A percentile compares a stretch with the other conserved stretches of the same genome.
These are phyloP conservation scores for Lysandra bellargus DNA, from an alignment of 2,888 invertebrate genomes.

Conservation along the genomic window DNA sequence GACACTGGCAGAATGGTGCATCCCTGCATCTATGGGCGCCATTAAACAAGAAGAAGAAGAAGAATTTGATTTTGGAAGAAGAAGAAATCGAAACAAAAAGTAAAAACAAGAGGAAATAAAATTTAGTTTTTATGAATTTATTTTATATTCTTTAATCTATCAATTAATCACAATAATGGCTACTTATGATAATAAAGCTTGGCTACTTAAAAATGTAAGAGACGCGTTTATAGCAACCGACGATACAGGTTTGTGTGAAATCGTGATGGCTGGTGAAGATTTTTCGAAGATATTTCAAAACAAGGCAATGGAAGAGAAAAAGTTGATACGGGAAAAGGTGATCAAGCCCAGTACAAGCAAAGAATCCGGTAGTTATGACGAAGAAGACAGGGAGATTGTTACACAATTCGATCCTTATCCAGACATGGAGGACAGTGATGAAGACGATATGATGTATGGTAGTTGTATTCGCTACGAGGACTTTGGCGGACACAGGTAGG, in stretches of 20 bases:
- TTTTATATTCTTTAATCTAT: neutral
- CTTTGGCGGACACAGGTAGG: slow-evolving; percentile 78
- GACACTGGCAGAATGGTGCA: too few species aligned
- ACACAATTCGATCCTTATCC: slow-evolving; percentile 85
- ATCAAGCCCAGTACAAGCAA: slow-evolving; percentile 62
- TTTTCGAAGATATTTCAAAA: slow-evolving; percentile 81
- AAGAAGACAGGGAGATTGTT: slow-evolving; percentile 66
- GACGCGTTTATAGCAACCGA: slow-evolving; percentile 97
- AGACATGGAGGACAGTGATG: slow-evolving; percentile 88
- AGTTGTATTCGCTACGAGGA: slow-evolving; percentile 88
- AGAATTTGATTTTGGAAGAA: neutral
- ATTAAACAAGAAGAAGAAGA: too few species aligned
- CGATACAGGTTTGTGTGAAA: slow-evolving; percentile 96
- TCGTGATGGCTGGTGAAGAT: slow-evolving; percentile 93
- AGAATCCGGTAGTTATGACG: slow-evolving; percentile 58
- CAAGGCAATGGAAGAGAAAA: slow-evolving; percentile 68
- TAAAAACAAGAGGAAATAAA: neutral
- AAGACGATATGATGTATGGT: slow-evolving; percentile 84
- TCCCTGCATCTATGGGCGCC: too few species aligned
- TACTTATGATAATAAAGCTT: slow-evolving; percentile 95
- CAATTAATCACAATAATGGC: slow-evolving; percentile 83
- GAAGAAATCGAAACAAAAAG: slow-evolving; percentile 4
- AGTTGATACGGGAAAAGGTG: slow-evolving; percentile 57
- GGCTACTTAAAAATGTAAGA: slow-evolving; percentile 94
- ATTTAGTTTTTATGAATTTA: neutral